These are phyloP conservation scores for Timandra comae DNA, from an alignment of 2,888 invertebrate species.

Conservation along the genomic window DNA sequence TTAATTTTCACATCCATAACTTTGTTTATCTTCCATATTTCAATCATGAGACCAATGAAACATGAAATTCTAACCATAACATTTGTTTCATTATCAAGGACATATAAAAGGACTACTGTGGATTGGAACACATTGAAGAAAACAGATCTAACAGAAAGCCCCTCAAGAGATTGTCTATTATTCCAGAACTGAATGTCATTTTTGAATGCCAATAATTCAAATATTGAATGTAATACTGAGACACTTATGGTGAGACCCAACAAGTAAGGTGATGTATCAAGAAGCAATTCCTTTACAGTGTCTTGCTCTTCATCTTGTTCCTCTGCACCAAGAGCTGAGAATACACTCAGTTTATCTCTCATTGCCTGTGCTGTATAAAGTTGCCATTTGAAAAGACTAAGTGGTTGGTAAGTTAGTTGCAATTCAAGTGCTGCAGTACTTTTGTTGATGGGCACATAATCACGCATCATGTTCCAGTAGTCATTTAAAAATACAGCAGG, in stretches of 20 bases:
- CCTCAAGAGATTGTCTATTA: constrained; percentile 96
- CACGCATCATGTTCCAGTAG: constrained; percentile 98
- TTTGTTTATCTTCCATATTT: constrained; percentile 99
- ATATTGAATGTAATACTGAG: constrained; percentile 96
- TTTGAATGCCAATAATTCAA: constrained; percentile 99
- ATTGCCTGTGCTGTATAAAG: constrained; percentile 97
- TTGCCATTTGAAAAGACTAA: constrained; percentile 98
- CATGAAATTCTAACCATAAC: constrained; percentile 96
- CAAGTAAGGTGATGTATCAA: constrained; percentile 98
- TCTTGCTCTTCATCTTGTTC: constrained; percentile 93
- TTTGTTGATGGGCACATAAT: constrained; percentile 94
- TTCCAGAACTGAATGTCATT: constrained; percentile 99
- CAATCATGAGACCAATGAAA: constrained; percentile 95
- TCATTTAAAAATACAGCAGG: constrained; percentile 97
- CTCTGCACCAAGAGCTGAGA: constrained; percentile 79
- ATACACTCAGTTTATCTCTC: constrained; percentile 89
- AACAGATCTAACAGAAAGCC: constrained; percentile 97
- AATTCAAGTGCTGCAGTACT: constrained; percentile 85
- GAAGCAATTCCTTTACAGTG: constrained; percentile 92
- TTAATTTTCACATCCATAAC: constrained; percentile 87
- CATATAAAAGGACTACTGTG: constrained; percentile 94
- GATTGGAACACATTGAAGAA: constrained; percentile 99
- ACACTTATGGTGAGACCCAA: constrained; percentile 93
- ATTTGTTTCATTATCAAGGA: constrained; percentile 99
- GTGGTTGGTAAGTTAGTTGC: constrained; percentile 88